Evolutionary conservation across 2,797 vertebrate genomes (phyloP), one percentile per base, ranked within the genome.

Genomic region (Poeciliopsis presidionis): DNA sequence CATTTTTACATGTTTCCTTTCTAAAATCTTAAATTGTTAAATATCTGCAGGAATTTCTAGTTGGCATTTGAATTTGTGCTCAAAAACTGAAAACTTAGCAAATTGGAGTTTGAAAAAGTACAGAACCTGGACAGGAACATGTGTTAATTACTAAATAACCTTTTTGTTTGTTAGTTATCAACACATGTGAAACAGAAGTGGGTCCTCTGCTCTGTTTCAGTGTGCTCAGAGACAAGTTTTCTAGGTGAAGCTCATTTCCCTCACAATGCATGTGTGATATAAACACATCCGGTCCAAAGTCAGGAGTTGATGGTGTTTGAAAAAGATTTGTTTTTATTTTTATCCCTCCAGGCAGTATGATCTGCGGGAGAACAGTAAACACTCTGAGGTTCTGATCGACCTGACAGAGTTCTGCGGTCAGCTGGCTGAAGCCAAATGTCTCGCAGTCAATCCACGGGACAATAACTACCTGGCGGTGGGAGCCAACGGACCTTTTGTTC

Each of bases 401-500:
- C 95, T 99, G 86, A 99, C 98, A 0, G 98, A 99, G 88, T 99
- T 97, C 91, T 99, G 98, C 2, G 98, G 98, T 81, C 97, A 99
- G 94, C 96, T 99, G 86, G 97, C 99, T 59, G 98, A 99, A 87
- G 98, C 98, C 88, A 99, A 99, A 84, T 99, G 98, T 92, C 93
- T 99, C 75, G 99, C 98, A 0, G 96, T 99, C 77, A 99, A 99
- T 88, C 98, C 98, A 43, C 96, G 97, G 13, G 97, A 99, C 90
- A 99, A 99, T 94, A 99, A 99, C 88, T 98, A 97, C 89, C 87
- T 99, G 84, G 98, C 98, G 0, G 98, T 99, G 14, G 98, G 98
- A 51, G 97, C 98, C 73, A 99, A 96, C 0, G 98, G 97, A 43
- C 98, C 98, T 30, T 99, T 98, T 0, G 98, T 99, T 71, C 96